These are phyloP conservation scores for Chionoecetes opilio DNA, from an alignment of 1,140 invertebrate species.

Conservation along the genomic window DNA sequence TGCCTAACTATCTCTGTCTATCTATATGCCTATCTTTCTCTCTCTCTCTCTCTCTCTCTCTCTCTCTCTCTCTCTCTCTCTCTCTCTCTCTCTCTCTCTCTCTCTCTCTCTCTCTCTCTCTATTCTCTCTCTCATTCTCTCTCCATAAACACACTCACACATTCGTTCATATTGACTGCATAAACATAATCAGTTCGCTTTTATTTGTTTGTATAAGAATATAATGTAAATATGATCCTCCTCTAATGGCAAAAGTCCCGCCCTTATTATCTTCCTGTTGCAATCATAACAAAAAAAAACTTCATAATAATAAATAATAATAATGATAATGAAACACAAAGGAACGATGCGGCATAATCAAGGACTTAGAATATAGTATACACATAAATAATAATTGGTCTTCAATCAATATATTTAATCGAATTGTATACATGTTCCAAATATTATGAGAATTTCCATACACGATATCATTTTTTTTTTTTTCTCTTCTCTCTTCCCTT, in stretches of 20 bases:
- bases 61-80: too few relatives aligned
- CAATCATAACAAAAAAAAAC: not conserved
- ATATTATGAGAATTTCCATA: not conserved
- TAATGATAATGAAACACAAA: not conserved
- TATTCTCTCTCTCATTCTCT: too few relatives aligned
- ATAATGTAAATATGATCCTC: not conserved
- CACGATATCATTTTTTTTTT: not conserved
- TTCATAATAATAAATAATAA: not conserved
- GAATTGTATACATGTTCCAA: not conserved
- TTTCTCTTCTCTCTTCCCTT: not conserved
- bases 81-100: too few relatives aligned
- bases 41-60: too few relatives aligned
- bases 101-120: too few relatives aligned
- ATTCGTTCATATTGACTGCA: not conserved
- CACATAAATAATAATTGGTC: not conserved
- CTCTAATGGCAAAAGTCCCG: not conserved
- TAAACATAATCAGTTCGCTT: not conserved
- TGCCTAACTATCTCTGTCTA: too few relatives aligned
- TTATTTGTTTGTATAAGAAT: slow-evolving; percentile 12
- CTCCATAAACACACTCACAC: not conserved
- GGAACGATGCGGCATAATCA: not conserved
- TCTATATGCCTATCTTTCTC: too few relatives aligned
- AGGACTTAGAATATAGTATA: too few relatives aligned
- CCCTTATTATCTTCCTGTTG: not conserved
- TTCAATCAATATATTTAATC: not conserved